Evolutionary conservation across 2,113 vertebrate genomes (phyloP), one percentile per base, ranked within the genome.

Genomic region (Nestor notabilis): DNA sequence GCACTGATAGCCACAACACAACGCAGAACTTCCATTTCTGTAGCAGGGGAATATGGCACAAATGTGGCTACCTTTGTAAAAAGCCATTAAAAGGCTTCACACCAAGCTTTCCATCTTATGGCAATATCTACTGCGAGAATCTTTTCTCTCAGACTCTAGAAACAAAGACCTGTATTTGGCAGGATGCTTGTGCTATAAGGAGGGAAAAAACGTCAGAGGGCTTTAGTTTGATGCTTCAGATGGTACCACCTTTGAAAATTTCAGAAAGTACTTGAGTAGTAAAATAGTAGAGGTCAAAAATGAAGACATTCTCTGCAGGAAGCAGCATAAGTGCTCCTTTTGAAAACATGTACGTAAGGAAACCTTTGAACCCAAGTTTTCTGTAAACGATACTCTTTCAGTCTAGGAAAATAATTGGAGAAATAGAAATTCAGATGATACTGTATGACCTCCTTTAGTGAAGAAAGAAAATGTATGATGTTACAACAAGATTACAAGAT

Each of bases 301-400:
- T 19, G 17, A 35, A 0, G 2, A n/a, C 0, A 0, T 50, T 65
- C 8, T 39, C 19, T 52, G 5, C 27, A 27, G 35, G 15, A 52
- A 44, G 70, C 20, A 52, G 24, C 18, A 4, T 69, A 84, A 60
- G 10, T 80, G 11, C 20, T 35, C 24, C 7, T 58, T 87, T 75
- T 89, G 31, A 79, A 71, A 68, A 53, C 2, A 1, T 33, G 2
- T 43, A n/a, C 1, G 0, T 49, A 46, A 55, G 21, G 16, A 63
- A 85, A 85, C 15, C 4, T 78, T 75, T 63, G 46, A 83, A 71
- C 8, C 5, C 17, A 35, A 13, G 3, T 65, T 82, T 88, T 55
- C 27, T 47, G 17, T 70, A 70, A 81, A 17, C 4, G 25, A 7
- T 75, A 23, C 2, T 3, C 29, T 82, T 90, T 78, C 11, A 29